Evolutionary conservation across 2,888 invertebrate genomes (phyloP).

Genomic region (Hyles lineata): DNA sequence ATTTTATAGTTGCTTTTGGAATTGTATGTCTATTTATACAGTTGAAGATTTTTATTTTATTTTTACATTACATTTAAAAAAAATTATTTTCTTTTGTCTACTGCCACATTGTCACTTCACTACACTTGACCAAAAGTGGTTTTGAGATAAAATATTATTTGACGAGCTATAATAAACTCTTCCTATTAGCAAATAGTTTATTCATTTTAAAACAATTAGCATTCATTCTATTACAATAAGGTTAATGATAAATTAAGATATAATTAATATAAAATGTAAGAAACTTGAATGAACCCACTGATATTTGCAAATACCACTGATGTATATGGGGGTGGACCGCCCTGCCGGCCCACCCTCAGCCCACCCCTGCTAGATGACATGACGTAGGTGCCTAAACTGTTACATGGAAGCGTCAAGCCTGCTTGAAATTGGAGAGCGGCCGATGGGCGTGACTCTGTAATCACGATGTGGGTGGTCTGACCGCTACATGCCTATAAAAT

Average conservation of each 20-base stretch:
- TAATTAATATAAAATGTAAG: background rate
- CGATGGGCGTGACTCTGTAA: conserved; percentile 69
- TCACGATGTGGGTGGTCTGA: conserved; percentile 73
- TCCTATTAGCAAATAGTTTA: too few species aligned
- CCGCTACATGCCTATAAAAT: conserved; percentile 65
- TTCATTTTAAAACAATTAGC: too few species aligned
- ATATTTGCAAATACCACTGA: background rate
- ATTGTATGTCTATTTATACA: too few species aligned
- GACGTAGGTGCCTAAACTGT: conserved; percentile 67
- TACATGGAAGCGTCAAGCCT: conserved; percentile 54
- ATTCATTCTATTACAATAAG: too few species aligned
- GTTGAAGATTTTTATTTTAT: background rate
- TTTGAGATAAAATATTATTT: too few species aligned
- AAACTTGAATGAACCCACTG: too few species aligned
- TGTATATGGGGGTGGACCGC: background rate
- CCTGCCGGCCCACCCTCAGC: conserved; percentile 11
- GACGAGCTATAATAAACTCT: too few species aligned
- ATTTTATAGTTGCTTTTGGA: background rate
- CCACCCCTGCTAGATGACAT: conserved; percentile 40
- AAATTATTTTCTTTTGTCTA: too few species aligned
- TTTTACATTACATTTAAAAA: too few species aligned
- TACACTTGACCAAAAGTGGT: too few species aligned
- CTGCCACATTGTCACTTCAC: too few species aligned
- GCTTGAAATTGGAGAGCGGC: conserved; percentile 73
- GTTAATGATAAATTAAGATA: too few species aligned